Base-by-base conservation (phyloP, 35 echinoderm and acorn worm species). In the Patiria miniata region DNA sequence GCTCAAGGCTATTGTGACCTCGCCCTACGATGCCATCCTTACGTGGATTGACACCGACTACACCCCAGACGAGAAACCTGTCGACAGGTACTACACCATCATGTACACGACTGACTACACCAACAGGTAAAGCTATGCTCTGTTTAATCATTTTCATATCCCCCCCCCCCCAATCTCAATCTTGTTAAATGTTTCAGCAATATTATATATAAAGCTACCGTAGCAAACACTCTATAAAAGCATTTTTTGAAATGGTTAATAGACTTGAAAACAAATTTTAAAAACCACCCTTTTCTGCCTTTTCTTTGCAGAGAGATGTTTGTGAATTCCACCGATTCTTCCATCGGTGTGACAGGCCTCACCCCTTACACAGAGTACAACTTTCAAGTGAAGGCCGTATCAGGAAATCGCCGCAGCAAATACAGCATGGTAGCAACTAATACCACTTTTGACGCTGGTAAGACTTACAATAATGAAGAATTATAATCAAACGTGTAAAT, bases 371-470 rank as follows among this genome's bases (percentile, higher is more conserved):
- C 82, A 17, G 39, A 59, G 82, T 84, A 84, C 39, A 19, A 59
- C 4, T 84, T 84, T 60, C 16, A 29, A 58, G 54, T 84, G 23
- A 34, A 16, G 38, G 82, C 57, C 18, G 82, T 54, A 18, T 16
- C 7, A 28, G 82, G 53, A 38, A 36, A 32, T 51, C 51, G n/a
- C 36, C 12, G 17, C 2, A 84, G 82, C 39, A 0, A 1, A 16
- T 57, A 12, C 28, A 58, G 82, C 37, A 54, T 84, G 33, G 15
- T 36, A 1, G 37, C 82, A 60, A 37, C 53, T 61, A 84, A 84
- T 57, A 84, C 53, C 15, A 84, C 82, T 37, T 84, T 60, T 40
- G 51, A 84, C 34, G 8, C 82, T 59, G 82, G 82, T 84, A 84
- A 21, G 8, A 16, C 6, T 21, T 30, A 16, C 58, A 61, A 61